Evolutionary conservation across 2,888 invertebrate species (phyloP), one percentile per base, ranked within the genome.

Genomic region (Limnephilus auricula): DNA sequence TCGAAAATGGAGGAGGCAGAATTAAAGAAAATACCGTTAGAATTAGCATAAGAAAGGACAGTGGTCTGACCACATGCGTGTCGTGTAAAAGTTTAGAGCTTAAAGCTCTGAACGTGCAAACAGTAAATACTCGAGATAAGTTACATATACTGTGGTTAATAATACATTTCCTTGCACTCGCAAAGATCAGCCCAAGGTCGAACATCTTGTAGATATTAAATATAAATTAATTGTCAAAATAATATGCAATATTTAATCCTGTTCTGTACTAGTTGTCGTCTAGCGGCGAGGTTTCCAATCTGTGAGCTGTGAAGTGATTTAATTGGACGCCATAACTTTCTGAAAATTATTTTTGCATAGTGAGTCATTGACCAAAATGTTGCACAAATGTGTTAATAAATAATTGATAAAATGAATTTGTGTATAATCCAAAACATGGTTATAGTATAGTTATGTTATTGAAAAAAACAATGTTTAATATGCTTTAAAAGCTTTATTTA

Each of bases 171-270:
- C 85, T n/a, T 85, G 85, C 45, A 85, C 85, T 6, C 34, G n/a
- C 85, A 85, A 85, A 85, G 85, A 85, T 85, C 85, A 85, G 37
- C 13, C 45, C 85, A 85, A 85, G 85, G 85, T 85, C 40, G 84
- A 2, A 65, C 84, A 34, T 84, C 85, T 85, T n/a, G 9, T 32
- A 15, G 34, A 65, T 65, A 65, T 82, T 34, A 82, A 25, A 34
- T n/a, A 1, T 85, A 40, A 40, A 40, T 40, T 40, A 40, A 85
- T 85, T 85, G 85, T 85, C 85, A 85, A 85, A 85, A 40, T 45
- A 45, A 40, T 30, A 45, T 40, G 40, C 85, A 30, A 85, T 85
- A 85, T 85, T 85, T 85, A 30, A 85, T n/a, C 5, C 34, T 34
- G 1, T 25, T 6, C 18, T n/a, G n/a, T 1, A 2, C 34, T 34